Evolutionary conservation across 2,888 invertebrate genomes (phyloP).

Genomic region (Thereva unica): DNA sequence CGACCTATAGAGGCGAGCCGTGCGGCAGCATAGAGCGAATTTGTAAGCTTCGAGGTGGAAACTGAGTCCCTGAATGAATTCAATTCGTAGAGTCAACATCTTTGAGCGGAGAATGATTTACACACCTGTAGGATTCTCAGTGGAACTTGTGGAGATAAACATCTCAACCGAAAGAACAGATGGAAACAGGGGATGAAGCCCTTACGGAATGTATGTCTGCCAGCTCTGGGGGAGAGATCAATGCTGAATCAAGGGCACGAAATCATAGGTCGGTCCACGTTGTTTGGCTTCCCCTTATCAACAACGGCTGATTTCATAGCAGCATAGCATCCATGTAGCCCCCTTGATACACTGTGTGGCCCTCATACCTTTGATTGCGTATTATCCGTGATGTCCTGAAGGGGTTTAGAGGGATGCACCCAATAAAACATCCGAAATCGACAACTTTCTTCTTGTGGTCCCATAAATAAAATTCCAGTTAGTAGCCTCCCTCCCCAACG

Average conservation of each 20-base stretch:
- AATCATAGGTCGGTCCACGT: conserved; percentile 12
- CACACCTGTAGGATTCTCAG: conserved; percentile 31
- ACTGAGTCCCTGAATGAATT: conserved; percentile 1
- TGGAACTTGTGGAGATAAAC: conserved; percentile 28
- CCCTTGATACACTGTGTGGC: too few relatives aligned
- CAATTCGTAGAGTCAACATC: conserved; percentile 29
- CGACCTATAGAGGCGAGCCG: not conserved
- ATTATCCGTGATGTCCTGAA: conserved; percentile 17
- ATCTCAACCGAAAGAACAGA: conserved; percentile 19
- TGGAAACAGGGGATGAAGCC: conserved; percentile 28
- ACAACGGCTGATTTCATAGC: not conserved
- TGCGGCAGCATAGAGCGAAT: not conserved
- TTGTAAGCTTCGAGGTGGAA: not conserved
- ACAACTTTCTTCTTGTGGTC: not conserved
- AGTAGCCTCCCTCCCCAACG: not conserved
- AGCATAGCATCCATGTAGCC: not conserved
- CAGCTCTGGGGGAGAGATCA: not conserved
- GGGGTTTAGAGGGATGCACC: conserved; percentile 7
- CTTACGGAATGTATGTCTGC: conserved; percentile 14
- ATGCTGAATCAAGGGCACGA: not conserved
- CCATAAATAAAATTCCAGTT: conserved; percentile 26
- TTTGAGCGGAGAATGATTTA: conserved; percentile 29
- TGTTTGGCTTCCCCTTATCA: not conserved
- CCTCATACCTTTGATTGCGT: conserved; percentile 20
- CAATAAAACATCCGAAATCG: conserved; percentile 11